phyloP scores from a whole-genome alignment of 2,888 invertebrate species.

The Caenorhabditis zanzibari region DNA sequence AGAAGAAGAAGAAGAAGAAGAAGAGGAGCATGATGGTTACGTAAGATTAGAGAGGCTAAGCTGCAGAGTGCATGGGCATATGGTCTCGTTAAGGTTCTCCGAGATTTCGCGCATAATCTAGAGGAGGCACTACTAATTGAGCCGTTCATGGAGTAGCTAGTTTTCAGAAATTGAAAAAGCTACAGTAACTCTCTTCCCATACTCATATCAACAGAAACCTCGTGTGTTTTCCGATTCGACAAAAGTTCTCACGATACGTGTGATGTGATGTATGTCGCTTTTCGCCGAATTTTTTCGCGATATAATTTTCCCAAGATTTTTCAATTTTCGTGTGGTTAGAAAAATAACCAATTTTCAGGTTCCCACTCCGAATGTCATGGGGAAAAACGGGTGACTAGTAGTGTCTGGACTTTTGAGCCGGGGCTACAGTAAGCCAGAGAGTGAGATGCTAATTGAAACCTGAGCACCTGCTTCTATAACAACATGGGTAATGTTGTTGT shows the following conservation, averaged over 20 bases:
- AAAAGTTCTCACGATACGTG: conserved; percentile 25
- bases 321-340: background rate
- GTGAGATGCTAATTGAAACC: conserved; percentile 51
- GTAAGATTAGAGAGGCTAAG: conserved; percentile 47
- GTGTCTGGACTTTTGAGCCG: background rate
- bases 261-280: background rate
- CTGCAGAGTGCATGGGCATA: conserved; percentile 38
- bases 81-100: conserved; percentile 44
- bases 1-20: background rate
- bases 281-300: conserved; percentile 2
- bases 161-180: background rate
- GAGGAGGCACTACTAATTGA: background rate
- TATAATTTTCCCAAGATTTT: too few species aligned
- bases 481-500: conserved; percentile 31
- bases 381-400: background rate
- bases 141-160: background rate
- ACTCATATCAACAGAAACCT: conserved; percentile 5
- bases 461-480: conserved; percentile 46
- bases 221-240: background rate
- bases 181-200: background rate
- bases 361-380: background rate
- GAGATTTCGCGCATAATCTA: conserved; percentile 47
- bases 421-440: background rate
- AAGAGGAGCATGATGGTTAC: conserved; percentile 35
- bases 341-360: background rate